Conservation (phyloP, 2,888 invertebrate genomes). For the Holacanthella duospinosa region DNA sequence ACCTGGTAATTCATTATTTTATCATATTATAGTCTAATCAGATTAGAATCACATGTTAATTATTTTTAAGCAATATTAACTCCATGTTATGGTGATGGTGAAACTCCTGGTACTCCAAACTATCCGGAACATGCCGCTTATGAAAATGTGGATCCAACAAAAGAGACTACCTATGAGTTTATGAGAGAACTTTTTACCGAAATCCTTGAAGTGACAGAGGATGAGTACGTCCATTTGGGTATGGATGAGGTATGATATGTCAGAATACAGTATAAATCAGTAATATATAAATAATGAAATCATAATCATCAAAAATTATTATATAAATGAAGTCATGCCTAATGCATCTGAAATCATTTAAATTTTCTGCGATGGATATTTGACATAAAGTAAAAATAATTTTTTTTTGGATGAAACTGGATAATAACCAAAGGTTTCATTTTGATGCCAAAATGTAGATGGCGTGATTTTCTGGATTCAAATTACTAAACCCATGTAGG, state of each 20-base stretch:
- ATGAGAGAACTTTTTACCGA: constrained; percentile 59
- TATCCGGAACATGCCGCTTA: constrained; percentile 47
- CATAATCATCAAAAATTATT: background rate
- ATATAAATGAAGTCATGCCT: too few relatives aligned
- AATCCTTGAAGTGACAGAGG: constrained; percentile 58
- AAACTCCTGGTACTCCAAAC: constrained; percentile 40
- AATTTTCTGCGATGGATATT: too few relatives aligned
- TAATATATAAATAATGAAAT: too few relatives aligned
- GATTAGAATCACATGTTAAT: background rate
- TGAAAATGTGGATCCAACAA: constrained; percentile 73
- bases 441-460: too few relatives aligned
- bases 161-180: constrained; percentile 55
- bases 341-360: too few relatives aligned
- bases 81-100: constrained; percentile 51
- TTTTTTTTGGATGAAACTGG: too few relatives aligned
- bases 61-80: constrained; percentile 53
- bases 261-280: background rate
- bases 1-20: constrained; percentile 18
- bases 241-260: constrained; percentile 60
- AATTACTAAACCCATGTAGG: too few relatives aligned
- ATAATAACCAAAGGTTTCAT: too few relatives aligned
- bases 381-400: too few relatives aligned
- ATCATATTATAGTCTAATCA: background rate
- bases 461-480: too few relatives aligned
- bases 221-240: constrained; percentile 74